Percentiles rank a stretch among this genome's conserved stretches.
These are phyloP conservation scores for Metopia argyrocephala DNA, from an alignment of 2,888 invertebrate species.

Conservation along the genomic window DNA sequence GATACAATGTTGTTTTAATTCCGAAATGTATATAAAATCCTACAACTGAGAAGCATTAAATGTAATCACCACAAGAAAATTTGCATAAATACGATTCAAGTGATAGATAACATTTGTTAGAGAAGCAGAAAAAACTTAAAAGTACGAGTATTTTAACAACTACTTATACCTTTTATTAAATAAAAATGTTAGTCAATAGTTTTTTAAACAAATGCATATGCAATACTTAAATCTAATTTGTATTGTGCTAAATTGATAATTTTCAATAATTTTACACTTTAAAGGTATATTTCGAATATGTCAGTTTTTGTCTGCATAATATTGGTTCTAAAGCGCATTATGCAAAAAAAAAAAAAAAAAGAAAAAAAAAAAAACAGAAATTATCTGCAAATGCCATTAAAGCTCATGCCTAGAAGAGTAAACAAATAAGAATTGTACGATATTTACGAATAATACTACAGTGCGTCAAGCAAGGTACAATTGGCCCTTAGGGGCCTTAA, in stretches of 20 bases:
- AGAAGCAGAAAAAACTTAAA: too few species aligned
- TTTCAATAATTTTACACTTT: too few species aligned
- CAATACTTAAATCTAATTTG: too few species aligned
- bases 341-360: conserved; percentile 6
- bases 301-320: conserved; percentile 4
- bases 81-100: conserved; percentile 65
- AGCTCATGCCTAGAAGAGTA: conserved; percentile 10
- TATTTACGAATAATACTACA: too few species aligned
- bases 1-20: conserved; percentile 64
- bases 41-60: conserved; percentile 28
- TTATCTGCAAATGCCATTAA: conserved; percentile 45
- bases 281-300: too few species aligned
- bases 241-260: too few species aligned
- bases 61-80: conserved; percentile 52
- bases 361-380: conserved; percentile 17
- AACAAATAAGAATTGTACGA: neutral
- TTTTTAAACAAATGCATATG: too few species aligned
- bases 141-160: too few species aligned
- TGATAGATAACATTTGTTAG: conserved; percentile 20
- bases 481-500: too few species aligned
- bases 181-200: too few species aligned
- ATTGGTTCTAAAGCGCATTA: neutral
- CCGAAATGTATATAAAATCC: conserved; percentile 29
- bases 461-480: too few species aligned
- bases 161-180: too few species aligned